A percentile compares a stretch with the other conserved stretches of the same genome.
phyloP scores from a whole-genome alignment of 2,888 invertebrate species.

The Andrena minutula region DNA sequence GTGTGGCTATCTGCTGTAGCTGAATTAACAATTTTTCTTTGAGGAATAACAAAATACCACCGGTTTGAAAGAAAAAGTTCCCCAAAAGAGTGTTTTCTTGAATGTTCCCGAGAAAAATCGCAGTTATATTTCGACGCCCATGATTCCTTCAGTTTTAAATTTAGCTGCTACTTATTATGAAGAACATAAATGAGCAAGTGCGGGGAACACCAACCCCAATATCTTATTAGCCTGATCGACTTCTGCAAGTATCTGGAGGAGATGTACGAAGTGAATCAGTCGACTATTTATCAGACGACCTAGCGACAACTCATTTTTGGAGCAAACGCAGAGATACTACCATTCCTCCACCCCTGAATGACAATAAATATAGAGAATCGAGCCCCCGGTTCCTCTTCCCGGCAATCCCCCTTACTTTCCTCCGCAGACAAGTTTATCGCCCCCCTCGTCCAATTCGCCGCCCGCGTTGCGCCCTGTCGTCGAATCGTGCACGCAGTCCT shows the following conservation, averaged over 20 bases:
- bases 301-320: constrained; percentile 46
- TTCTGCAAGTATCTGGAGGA: not conserved
- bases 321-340: constrained; percentile 46
- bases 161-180: not conserved
- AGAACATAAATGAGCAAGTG: not conserved
- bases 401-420: constrained; percentile 57
- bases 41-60: no score
- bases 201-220: not conserved
- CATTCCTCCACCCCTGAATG: constrained; percentile 59
- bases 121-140: no score
- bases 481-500: constrained; percentile 31
- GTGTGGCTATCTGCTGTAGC: no score
- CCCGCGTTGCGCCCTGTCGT: constrained; percentile 52
- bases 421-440: constrained; percentile 60
- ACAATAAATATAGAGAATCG: constrained; percentile 79
- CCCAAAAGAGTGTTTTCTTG: no score
- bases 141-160: no score
- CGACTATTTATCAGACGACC: constrained; percentile 46
- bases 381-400: constrained; percentile 47
- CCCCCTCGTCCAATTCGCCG: constrained; percentile 54
- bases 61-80: no score
- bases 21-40: no score
- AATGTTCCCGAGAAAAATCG: no score
- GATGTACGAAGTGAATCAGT: constrained; percentile 41
- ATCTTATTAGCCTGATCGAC: constrained; percentile 15